Base-by-base conservation (phyloP, 2,797 vertebrate genomes). In the Argentina silus region DNA sequence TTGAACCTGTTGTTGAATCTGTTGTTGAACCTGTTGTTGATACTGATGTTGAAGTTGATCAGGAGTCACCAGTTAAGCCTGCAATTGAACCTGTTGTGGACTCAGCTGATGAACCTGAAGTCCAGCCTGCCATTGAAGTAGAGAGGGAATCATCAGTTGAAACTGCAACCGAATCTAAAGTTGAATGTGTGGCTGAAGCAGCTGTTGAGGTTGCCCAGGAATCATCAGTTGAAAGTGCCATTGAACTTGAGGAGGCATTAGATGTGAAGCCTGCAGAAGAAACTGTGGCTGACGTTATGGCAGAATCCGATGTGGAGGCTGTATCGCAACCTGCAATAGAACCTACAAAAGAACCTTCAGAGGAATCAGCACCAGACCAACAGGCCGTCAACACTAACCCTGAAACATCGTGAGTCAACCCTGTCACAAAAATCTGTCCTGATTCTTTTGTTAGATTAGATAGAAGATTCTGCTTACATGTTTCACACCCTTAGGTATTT, bases 241-340 rank as follows among this genome's bases (percentile, higher is more conserved):
- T 78, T 69, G 63, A 86, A 75, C 63, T 83, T n/a, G 74, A 73
- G 0, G 79, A 86, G 23, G 78, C 73, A 2, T 65, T 78, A 66
- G 76, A 82, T 59, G 67, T 62, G 45, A 50, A 76, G 9, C 15
- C 8, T 59, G 44, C 11, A 6, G 45, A 21, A 17, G 14, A n/a
- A 23, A 21, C 74, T 6, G 7, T 17, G 7, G 23, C 64, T 42
- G 0, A 68, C 70, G 3, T 72, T 63, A 74, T 45, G 44, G 62
- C 78, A 67, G 47, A 88, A 75, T 47, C 81, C 43, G 50, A 47
- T 36, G 65, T 68, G 23, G 21, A 36, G 9, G 53, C 5, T 17
- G 14, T 43, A 42, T 15, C 42, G 17, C 23, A n/a, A 51, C 47
- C 47, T 59, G 10, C 27, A n/a, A 48, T 43, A 27, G 50, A 8